These are phyloP conservation scores for Crenuchus spilurus DNA, from an alignment of 2,797 vertebrate species.

Conservation along the genomic window DNA sequence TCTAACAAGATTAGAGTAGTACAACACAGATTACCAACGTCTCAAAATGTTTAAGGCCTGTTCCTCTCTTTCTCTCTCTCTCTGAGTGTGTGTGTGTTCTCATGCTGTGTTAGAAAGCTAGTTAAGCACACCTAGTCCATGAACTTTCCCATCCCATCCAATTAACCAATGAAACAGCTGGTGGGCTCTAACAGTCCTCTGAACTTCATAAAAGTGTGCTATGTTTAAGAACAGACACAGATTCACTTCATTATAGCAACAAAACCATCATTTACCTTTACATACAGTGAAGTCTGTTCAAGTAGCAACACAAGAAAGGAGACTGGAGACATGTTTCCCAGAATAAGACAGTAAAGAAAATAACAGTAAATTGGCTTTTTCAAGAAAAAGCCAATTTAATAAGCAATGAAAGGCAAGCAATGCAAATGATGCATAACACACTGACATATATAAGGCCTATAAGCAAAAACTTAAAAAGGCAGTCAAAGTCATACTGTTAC, in stretches of 20 bases:
- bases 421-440: not conserved
- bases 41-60: not conserved
- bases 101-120: slow-evolving; percentile 34
- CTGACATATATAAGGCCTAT: not conserved
- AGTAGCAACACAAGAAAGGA: not conserved
- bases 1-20: too few relatives aligned
- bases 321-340: not conserved
- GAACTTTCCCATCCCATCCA: slow-evolving; percentile 49
- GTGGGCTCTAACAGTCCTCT: slow-evolving; percentile 41
- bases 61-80: not conserved
- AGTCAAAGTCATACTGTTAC: not conserved
- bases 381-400: not conserved
- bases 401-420: not conserved
- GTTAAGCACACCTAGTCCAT: slow-evolving; percentile 44
- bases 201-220: slow-evolving; percentile 43
- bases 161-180: slow-evolving; percentile 55
- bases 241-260: not conserved
- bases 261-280: not conserved
- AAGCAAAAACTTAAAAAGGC: not conserved
- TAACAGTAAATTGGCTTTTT: too few relatives aligned
- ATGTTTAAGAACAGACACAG: not conserved
- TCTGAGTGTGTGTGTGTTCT: slow-evolving; percentile 21
- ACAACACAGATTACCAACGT: too few relatives aligned
- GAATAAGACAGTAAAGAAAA: too few relatives aligned
- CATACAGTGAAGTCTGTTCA: not conserved